Base-by-base conservation (phyloP, 2,797 vertebrate genomes). In the Gallinago solitaria region DNA sequence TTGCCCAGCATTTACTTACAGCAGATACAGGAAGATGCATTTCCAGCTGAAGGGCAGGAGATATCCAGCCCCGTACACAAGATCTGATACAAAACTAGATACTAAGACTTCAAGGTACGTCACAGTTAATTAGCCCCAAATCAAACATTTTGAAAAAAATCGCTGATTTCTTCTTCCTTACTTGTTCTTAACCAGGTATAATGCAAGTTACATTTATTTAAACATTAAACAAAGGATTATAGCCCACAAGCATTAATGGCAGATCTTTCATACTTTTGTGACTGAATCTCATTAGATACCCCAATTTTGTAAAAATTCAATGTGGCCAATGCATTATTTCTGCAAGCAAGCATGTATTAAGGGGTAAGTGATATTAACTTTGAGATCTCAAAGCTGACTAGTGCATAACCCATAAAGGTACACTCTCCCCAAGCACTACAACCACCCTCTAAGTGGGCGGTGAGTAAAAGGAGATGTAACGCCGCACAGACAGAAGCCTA, bases 1-100 rank as follows among this genome's bases (percentile, higher is more conserved):
- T 9, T 24, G 30, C 48, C 33, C 7, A n/a, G 37, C 43, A 10
- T 76, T 78, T 87, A 56, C 6, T 23, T 75, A 60, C 53, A 24
- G 3, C 47, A 28, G n/a, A 27, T 2, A 35, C 4, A 1, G 0
- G 1, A 15, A 57, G 50, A n/a, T 19, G 23, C 47, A 24, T 19
- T 10, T 50, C 63, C 77, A 81, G 90, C 25, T 48, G 48, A 80
- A 28, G 27, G 82, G 9, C 60, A 68, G 60, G 7, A 74, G 28
- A 2, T 11, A 73, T 4, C 63, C 10, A 76, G n/a, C 19, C 41
- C 32, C 1, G 2, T 19, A 30, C 10, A 27, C 32, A 30, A 30
- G 23, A 28, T 19, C 63, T 48, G 74, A 45, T 32, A 56, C 3
- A 41, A 50, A 81, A 4, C 1, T 2, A 78, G 33, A 35, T n/a